These are phyloP conservation scores for Poeciliopsis occidentalis DNA, from an alignment of 2,113 vertebrate genomes.

Conservation along the genomic window DNA sequence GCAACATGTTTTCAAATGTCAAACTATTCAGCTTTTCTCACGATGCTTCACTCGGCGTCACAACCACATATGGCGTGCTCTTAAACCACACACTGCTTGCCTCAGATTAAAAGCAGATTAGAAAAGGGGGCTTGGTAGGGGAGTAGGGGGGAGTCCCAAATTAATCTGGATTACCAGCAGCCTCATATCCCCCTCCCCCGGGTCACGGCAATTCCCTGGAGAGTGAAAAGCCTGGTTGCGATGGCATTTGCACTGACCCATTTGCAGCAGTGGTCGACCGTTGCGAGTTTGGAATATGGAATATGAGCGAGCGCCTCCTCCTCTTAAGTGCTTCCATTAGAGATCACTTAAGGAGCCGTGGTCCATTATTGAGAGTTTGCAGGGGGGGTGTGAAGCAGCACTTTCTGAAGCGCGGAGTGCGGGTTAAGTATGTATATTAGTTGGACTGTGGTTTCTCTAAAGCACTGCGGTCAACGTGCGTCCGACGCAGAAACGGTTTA, in stretches of 20 bases:
- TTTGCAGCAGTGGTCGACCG: constrained; percentile 50
- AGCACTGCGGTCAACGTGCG: constrained; percentile 25
- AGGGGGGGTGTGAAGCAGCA: constrained; percentile 54
- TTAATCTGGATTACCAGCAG: constrained; percentile 74
- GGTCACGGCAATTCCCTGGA: constrained; percentile 58
- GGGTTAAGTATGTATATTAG: constrained; percentile 48
- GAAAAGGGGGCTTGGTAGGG: constrained; percentile 2
- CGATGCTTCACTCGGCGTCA: constrained; percentile 36
- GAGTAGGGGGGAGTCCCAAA: constrained; percentile 20
- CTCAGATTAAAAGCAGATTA: constrained; percentile 64
- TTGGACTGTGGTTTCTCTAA: constrained; percentile 24
- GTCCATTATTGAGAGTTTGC: constrained; percentile 70
- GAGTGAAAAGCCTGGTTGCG: constrained; percentile 57
- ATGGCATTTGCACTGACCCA: constrained; percentile 65
- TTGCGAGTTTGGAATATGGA: constrained; percentile 59
- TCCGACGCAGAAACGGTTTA: constrained; percentile 18
- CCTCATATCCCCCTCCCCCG: constrained; percentile 45
- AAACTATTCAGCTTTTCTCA: constrained; percentile 45
- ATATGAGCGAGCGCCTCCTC: constrained; percentile 67
- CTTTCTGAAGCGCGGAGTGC: constrained; percentile 52
- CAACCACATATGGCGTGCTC: constrained; percentile 40
- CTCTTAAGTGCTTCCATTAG: constrained; percentile 72
- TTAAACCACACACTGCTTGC: constrained; percentile 44
- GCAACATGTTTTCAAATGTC: constrained; percentile 60
- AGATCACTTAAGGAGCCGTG: constrained; percentile 72